Evolutionary conservation across 2,797 vertebrate genomes (phyloP).

Genomic region (Lacerta viridis): DNA sequence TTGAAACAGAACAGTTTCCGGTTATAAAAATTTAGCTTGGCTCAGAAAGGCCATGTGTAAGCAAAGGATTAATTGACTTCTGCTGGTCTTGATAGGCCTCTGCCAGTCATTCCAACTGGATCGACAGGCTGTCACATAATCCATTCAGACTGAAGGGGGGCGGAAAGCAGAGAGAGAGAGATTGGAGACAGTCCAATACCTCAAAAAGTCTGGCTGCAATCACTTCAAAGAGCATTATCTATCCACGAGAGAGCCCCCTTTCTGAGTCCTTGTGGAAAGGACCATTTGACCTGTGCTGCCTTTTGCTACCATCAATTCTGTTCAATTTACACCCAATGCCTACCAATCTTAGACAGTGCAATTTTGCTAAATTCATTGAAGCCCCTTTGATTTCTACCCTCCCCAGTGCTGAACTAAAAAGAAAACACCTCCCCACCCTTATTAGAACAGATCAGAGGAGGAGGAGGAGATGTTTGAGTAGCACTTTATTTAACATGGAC

Average conservation of each 20-base stretch:
- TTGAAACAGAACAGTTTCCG: slow-evolving; percentile 77
- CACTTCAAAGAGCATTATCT: slow-evolving; percentile 34
- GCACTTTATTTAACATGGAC: slow-evolving; percentile 31
- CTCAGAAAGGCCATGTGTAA: slow-evolving; percentile 78
- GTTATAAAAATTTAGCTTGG: slow-evolving; percentile 85
- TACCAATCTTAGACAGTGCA: not conserved
- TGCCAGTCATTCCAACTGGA: slow-evolving; percentile 86
- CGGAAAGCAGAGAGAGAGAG: not conserved
- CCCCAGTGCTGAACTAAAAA: not conserved
- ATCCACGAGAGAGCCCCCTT: not conserved
- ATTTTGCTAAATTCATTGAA: not conserved
- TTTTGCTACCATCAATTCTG: slow-evolving; percentile 12
- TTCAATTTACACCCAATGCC: slow-evolving; percentile 9
- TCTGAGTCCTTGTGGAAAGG: slow-evolving; percentile 30
- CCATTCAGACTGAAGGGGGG: slow-evolving; percentile 40
- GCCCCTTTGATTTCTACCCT: not conserved
- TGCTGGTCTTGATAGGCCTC: slow-evolving; percentile 82
- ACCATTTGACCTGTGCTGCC: slow-evolving; percentile 47
- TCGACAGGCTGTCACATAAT: slow-evolving; percentile 69
- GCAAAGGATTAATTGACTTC: slow-evolving; percentile 86
- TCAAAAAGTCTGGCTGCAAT: slow-evolving; percentile 46
- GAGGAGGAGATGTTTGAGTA: not conserved
- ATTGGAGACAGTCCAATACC: slow-evolving; percentile 42
- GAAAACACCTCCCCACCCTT: not conserved
- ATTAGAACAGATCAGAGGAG: not conserved